Evolutionary conservation across 2,888 invertebrate genomes (phyloP).

Genomic region (Uloborus plumipes): DNA sequence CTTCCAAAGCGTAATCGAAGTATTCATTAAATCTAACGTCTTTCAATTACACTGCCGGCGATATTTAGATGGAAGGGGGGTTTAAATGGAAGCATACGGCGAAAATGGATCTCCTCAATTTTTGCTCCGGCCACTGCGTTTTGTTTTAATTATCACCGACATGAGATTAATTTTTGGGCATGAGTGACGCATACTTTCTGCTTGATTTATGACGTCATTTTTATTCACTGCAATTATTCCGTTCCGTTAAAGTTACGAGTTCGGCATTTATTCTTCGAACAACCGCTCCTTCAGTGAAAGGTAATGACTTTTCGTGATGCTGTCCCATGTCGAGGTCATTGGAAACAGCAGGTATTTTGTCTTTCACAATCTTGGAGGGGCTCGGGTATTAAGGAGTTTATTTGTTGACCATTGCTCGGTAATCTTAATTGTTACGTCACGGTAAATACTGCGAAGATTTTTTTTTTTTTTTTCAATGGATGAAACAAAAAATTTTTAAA

Average conservation of each 20-base stretch:
- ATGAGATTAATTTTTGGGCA: slow-evolving; percentile 62
- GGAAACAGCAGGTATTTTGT: too few relatives aligned
- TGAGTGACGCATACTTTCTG: slow-evolving; percentile 56
- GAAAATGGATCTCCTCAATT: slow-evolving; percentile 62
- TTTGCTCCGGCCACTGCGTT: slow-evolving; percentile 61
- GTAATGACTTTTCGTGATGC: slow-evolving; percentile 25
- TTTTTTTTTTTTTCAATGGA: too few relatives aligned
- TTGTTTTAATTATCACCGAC: slow-evolving; percentile 64
- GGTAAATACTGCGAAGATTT: too few relatives aligned
- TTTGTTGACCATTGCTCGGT: too few relatives aligned
- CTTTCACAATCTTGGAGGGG: too few relatives aligned
- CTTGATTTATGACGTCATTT: slow-evolving; percentile 62
- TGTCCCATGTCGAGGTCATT: slow-evolving; percentile 7
- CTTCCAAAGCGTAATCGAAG: slow-evolving; percentile 61
- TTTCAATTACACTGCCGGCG: slow-evolving; percentile 62
- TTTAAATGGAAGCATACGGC: slow-evolving; percentile 53
- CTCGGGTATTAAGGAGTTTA: too few relatives aligned
- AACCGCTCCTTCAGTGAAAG: slow-evolving; percentile 2
- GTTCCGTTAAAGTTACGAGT: slow-evolving; percentile 53
- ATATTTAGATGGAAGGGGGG: slow-evolving; percentile 46
- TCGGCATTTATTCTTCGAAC: slow-evolving; percentile 36
- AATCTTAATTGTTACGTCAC: too few relatives aligned
- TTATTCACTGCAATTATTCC: slow-evolving; percentile 62
- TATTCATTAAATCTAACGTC: slow-evolving; percentile 64
- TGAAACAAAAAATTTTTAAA: too few relatives aligned